phyloP scores from a whole-genome alignment of 2,797 vertebrate genomes.

The Ambastaia sidthimunki region DNA sequence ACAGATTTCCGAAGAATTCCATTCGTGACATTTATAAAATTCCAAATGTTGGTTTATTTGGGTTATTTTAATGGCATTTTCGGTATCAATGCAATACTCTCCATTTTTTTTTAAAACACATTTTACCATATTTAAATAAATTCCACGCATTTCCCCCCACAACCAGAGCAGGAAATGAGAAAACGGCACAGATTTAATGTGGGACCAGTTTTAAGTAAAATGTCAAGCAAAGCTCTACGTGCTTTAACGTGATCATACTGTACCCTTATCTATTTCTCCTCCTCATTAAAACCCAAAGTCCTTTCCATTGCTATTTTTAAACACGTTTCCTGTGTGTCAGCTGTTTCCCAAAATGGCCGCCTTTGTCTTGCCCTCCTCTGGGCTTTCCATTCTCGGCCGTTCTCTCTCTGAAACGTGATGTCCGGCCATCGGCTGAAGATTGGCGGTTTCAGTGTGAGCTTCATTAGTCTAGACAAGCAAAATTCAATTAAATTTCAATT shows the following conservation, averaged over 20 bases:
- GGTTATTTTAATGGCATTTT: neutral
- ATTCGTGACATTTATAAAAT: neutral
- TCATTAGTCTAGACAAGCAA: slow-evolving; percentile 84
- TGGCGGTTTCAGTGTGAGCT: slow-evolving; percentile 76
- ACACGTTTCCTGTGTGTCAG: slow-evolving; percentile 34
- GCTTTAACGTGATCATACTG: slow-evolving; percentile 17
- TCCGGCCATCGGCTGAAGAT: slow-evolving; percentile 61
- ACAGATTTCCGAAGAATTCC: neutral
- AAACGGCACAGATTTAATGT: neutral
- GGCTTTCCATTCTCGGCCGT: neutral
- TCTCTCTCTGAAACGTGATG: neutral
- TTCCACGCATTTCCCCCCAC: too few relatives aligned
- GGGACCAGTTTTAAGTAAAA: neutral
- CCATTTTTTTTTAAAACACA: neutral
- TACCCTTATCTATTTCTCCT: slow-evolving; percentile 42
- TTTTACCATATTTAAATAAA: neutral
- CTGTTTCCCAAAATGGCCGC: slow-evolving; percentile 53
- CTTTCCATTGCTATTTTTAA: slow-evolving; percentile 53
- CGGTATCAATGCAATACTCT: neutral
- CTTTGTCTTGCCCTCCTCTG: slow-evolving; percentile 40
- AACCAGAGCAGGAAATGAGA: too few relatives aligned
- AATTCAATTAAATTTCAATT: slow-evolving; percentile 87
- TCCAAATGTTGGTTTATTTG: neutral
- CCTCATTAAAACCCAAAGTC: slow-evolving; percentile 48
- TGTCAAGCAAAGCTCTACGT: neutral